Conservation (phyloP, 2,888 invertebrate species). For the Drosophila birchii region DNA sequence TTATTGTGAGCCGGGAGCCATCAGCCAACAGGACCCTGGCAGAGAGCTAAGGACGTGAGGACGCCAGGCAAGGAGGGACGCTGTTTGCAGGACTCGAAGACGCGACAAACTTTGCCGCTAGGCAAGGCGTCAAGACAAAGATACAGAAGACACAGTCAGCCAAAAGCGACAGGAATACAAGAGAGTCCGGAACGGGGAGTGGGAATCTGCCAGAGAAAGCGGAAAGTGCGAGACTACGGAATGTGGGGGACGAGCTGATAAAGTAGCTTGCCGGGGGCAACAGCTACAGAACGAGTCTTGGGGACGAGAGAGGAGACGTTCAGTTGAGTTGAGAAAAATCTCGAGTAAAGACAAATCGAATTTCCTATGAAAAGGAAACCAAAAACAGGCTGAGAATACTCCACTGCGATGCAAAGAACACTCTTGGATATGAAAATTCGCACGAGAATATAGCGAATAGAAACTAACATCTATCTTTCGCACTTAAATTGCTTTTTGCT, state of each 20-base stretch:
- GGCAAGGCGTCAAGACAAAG: slow-evolving; percentile 64
- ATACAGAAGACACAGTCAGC: slow-evolving; percentile 35
- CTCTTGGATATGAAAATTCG: slow-evolving; percentile 2
- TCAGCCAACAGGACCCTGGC: slow-evolving; percentile 30
- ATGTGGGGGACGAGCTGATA: slow-evolving; percentile 56
- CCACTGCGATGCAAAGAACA: slow-evolving; percentile 2
- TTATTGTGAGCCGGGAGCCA: slow-evolving; percentile 66
- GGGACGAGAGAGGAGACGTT: slow-evolving; percentile 1
- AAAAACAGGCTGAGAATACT: neutral
- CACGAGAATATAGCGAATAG: neutral
- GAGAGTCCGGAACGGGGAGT: neutral
- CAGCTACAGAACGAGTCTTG: slow-evolving; percentile 22
- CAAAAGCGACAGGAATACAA: slow-evolving; percentile 19
- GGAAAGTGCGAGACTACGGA: slow-evolving; percentile 10
- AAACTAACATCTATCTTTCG: neutral
- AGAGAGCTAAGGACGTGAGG: slow-evolving; percentile 19
- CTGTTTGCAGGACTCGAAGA: slow-evolving; percentile 46
- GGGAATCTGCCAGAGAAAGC: neutral
- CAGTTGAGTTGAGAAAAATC: slow-evolving; percentile 42
- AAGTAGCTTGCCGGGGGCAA: slow-evolving; percentile 67
- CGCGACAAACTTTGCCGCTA: slow-evolving; percentile 77
- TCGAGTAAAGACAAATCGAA: slow-evolving; percentile 62
- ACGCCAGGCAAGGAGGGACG: neutral
- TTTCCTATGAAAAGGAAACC: slow-evolving; percentile 46
- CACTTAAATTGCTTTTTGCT: neutral